Evolutionary conservation across 2,113 vertebrate species (phyloP).

Genomic region (Dolichotis patagonum): DNA sequence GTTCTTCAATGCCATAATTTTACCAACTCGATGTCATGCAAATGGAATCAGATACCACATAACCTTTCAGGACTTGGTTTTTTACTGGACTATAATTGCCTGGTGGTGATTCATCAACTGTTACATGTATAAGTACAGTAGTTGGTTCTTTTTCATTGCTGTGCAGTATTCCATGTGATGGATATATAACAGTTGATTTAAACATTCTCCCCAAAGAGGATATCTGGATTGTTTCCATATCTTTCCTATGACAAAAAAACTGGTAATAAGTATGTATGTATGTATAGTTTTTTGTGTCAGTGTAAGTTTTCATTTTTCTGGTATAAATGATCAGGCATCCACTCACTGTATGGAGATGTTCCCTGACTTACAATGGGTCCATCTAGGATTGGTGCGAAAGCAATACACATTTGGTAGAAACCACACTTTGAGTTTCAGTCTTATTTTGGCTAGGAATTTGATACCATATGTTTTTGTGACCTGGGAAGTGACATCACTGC

Average conservation of each 20-base stretch:
- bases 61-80: not conserved
- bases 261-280: not conserved
- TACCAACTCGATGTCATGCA: not conserved
- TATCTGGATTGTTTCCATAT: not conserved
- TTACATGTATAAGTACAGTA: not conserved
- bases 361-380: not conserved
- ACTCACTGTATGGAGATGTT: not conserved
- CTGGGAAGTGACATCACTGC: not conserved
- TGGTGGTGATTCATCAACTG: not conserved
- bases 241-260: not conserved
- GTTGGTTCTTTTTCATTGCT: not conserved
- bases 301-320: constrained; percentile 8
- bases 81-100: not conserved
- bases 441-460: not conserved
- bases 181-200: not conserved
- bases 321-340: not conserved
- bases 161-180: not conserved
- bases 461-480: not conserved
- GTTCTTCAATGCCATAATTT: not conserved
- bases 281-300: not conserved
- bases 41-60: not conserved
- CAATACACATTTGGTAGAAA: not conserved
- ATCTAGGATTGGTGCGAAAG: not conserved
- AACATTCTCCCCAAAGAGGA: not conserved
- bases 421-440: not conserved